These are phyloP conservation scores for Petroica traversi DNA, from an alignment of 2,113 vertebrate genomes.

Conservation along the genomic window DNA sequence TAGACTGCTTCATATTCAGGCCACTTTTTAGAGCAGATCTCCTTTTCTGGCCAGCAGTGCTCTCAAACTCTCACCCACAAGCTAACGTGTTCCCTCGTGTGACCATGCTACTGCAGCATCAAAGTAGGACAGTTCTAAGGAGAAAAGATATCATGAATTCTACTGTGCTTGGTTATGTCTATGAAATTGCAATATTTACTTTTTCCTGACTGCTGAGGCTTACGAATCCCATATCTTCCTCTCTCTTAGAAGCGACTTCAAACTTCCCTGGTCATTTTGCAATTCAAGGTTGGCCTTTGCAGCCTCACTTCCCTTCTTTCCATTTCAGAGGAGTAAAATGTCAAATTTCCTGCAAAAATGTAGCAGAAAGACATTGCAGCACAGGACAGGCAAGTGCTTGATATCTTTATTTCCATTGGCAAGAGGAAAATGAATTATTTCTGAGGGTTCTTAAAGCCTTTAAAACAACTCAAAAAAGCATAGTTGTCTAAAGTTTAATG, in stretches of 20 bases:
- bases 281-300: neutral
- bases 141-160: neutral
- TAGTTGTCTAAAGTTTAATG: neutral
- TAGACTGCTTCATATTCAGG: neutral
- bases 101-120: neutral
- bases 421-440: neutral
- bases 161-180: neutral
- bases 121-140: neutral
- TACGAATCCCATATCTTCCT: neutral
- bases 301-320: neutral
- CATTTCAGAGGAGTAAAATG: neutral
- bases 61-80: neutral
- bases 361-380: neutral
- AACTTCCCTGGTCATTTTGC: neutral
- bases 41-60: neutral
- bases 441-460: neutral
- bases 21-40: neutral
- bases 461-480: neutral
- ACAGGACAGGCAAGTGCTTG: neutral
- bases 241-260: neutral
- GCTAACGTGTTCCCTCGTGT: neutral
- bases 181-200: slow-evolving; percentile 15
- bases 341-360: neutral
- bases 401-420: neutral
- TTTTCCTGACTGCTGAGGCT: neutral